A percentile compares a stretch with the other conserved stretches of the same genome.
Evolutionary conservation across 1,140 invertebrate genomes (phyloP).

Genomic region (Cotesia chilonis): DNA sequence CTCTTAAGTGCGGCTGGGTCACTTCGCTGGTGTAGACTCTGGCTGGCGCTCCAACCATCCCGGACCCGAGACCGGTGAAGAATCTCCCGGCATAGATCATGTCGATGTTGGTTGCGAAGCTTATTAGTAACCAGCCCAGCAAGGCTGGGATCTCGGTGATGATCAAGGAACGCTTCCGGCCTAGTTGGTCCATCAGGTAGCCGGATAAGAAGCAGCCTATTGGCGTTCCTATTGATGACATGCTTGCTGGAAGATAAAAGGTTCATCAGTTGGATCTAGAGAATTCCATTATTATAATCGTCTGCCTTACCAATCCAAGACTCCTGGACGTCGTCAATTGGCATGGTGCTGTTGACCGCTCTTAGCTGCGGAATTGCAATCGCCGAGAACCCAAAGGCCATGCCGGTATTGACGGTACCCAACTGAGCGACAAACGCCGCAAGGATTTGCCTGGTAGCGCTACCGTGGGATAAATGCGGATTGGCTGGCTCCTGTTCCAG

Average conservation of each 20-base stretch:
- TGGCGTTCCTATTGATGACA: conserved; percentile 76
- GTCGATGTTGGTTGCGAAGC: conserved; percentile 67
- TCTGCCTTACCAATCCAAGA: conserved; percentile 76
- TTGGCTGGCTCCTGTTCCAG: conserved; percentile 44
- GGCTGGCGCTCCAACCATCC: conserved; percentile 76
- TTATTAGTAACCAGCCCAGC: conserved; percentile 74
- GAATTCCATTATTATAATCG: too few relatives aligned
- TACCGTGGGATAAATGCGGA: conserved; percentile 63
- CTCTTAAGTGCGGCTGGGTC: conserved; percentile 74
- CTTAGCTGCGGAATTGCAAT: conserved; percentile 75
- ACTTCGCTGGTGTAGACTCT: conserved; percentile 76
- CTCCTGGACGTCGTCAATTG: conserved; percentile 69
- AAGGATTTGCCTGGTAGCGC: conserved; percentile 69
- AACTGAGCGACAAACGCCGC: conserved; percentile 73
- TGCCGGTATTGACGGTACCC: conserved; percentile 76
- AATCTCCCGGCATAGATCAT: conserved; percentile 74
- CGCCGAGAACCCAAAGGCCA: conserved; percentile 79
- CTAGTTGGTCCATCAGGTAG: conserved; percentile 76
- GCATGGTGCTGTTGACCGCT: conserved; percentile 66
- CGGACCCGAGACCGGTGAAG: conserved; percentile 72
- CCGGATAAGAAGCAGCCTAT: conserved; percentile 77
- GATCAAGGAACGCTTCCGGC: conserved; percentile 73
- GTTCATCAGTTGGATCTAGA: not conserved
- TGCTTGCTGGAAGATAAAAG: conserved; percentile 68
- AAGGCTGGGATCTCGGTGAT: conserved; percentile 75